phyloP scores from a whole-genome alignment of 1,140 invertebrate species.

The Andricus grossulariae region DNA sequence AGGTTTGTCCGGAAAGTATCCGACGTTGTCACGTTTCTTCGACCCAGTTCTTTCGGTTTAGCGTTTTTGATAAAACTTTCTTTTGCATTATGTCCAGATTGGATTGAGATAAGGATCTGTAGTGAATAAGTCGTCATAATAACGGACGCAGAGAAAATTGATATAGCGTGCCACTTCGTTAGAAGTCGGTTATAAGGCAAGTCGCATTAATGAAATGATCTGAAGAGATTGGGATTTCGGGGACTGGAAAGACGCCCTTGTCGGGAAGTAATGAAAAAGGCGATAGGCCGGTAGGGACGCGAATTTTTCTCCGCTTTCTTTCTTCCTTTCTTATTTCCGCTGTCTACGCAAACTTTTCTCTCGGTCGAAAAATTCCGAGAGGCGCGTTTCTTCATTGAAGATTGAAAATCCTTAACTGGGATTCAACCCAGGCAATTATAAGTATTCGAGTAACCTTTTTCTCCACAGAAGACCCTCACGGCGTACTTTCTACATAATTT shows the following conservation, averaged over 20 bases:
- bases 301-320: slow-evolving; percentile 40
- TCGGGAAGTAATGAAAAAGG: slow-evolving; percentile 49
- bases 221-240: slow-evolving; percentile 42
- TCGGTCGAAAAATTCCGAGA: neutral
- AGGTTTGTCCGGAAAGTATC: too few relatives aligned
- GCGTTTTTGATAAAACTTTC: too few relatives aligned
- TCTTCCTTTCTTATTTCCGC: slow-evolving; percentile 30
- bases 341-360: slow-evolving; percentile 13
- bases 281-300: slow-evolving; percentile 31
- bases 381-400: slow-evolving; percentile 16
- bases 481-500: slow-evolving; percentile 6
- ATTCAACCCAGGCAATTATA: slow-evolving; percentile 48
- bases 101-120: slow-evolving; percentile 5
- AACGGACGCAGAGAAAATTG: neutral
- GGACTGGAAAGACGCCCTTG: slow-evolving; percentile 32
- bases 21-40: too few relatives aligned
- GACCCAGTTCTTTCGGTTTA: too few relatives aligned
- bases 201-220: slow-evolving; percentile 36
- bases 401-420: slow-evolving; percentile 50
- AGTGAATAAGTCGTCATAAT: slow-evolving; percentile 7
- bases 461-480: neutral
- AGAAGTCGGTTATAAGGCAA: slow-evolving; percentile 17
- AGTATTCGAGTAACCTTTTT: slow-evolving; percentile 45
- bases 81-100: neutral
- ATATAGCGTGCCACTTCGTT: slow-evolving; percentile 31